Conservation (phyloP, 2,797 vertebrate species). For the Setipinna tenuifilis region DNA sequence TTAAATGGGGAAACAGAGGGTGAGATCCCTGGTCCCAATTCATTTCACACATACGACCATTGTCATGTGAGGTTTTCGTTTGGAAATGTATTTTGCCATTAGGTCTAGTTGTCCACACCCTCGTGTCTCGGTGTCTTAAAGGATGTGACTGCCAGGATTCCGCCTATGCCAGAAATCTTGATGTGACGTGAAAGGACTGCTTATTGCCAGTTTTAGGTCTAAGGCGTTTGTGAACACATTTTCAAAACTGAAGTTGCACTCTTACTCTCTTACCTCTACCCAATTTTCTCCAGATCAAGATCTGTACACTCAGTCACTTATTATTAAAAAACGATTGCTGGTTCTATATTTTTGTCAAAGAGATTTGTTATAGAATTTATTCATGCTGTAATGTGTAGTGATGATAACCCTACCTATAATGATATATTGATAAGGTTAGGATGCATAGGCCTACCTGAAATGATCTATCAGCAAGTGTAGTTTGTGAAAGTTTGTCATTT, state of each 20-base stretch:
- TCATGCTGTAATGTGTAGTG: neutral
- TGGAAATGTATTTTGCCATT: constrained; percentile 19
- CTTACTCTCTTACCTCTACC: neutral
- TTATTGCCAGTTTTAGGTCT: neutral
- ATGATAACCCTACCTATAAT: no score
- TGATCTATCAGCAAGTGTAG: no score
- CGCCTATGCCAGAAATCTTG: neutral
- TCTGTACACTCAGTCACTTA: neutral
- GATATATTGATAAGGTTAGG: no score
- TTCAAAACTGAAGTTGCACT: neutral
- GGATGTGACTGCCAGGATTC: neutral
- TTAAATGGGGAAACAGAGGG: constrained; percentile 17
- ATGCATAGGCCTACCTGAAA: no score
- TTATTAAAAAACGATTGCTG: neutral
- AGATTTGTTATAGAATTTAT: neutral
- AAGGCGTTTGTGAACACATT: neutral
- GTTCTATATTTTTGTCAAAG: neutral
- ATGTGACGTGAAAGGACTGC: neutral
- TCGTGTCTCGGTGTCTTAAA: neutral
- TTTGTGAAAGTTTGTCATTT: no score
- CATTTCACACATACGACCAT: neutral
- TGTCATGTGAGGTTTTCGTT: constrained; percentile 21
- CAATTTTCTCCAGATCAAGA: neutral
- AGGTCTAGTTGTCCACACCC: constrained; percentile 28
- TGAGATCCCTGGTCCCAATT: neutral